Evolutionary conservation across 1,140 invertebrate genomes (phyloP), one percentile per base, ranked within the genome.

Genomic region (Galleria mellonella): DNA sequence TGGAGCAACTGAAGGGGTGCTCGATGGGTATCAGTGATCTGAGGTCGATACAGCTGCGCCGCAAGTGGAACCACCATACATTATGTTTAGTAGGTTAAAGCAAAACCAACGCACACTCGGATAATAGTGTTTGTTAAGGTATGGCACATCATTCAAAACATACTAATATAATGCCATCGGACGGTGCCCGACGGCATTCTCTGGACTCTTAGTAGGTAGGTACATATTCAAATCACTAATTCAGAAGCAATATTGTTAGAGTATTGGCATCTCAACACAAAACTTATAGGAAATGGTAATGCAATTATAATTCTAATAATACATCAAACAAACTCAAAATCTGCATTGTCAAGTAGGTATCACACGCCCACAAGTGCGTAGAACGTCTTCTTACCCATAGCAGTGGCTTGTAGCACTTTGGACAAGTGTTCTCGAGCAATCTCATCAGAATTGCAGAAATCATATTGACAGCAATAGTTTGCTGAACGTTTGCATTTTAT

Each of bases 1-100:
- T 72, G 61, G 81, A 78, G 69, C 81, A 84, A 73, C 70, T 70
- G 81, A 84, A 84, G 63, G 81, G 81, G 59, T 84, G 81, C 74
- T 84, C 81, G 72, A 74, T 72, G 69, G 81, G 81, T 65, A 84
- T 77, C 74, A 78, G 67, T 63, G 68, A 62, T 76, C 64, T 70
- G 57, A 59, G 70, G 55, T 81, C 81, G 74, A 84, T 73, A 72
- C 81, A 84, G 68, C 81, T 84, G 81, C 71, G 64, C 71, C 81
- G 69, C 77, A 67, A 77, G 69, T 74, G 64, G 74, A 82, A 81
- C 71, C 77, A 83, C 73, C 75, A 74, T 67, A 75, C 55, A 79
- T 72, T 65, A 79, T 58, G 75, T 84, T 84, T 82, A 84, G 77
- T 84, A 73, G 75, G 72, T 82, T 79, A 81, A 78, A 76, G 77